phyloP scores from a whole-genome alignment of 2,797 vertebrate genomes.

The Arrhamphus sclerolepis region DNA sequence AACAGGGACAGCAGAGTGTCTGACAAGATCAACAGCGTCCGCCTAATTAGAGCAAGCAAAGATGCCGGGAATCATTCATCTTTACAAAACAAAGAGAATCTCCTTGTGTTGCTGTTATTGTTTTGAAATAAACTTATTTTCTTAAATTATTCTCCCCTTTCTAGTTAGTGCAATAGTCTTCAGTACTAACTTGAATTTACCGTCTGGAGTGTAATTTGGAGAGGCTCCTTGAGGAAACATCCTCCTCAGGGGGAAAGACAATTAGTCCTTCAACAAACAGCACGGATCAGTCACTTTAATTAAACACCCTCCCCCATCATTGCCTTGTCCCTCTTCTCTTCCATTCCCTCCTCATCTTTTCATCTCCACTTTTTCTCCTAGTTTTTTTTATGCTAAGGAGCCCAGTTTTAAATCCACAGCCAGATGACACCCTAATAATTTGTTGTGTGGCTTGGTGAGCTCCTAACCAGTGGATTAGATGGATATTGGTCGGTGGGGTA shows the following conservation, averaged over 20 bases:
- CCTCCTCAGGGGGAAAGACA: conserved; percentile 79
- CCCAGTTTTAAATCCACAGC: conserved; percentile 71
- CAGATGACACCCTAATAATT: conserved; percentile 83
- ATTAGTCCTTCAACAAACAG: conserved; percentile 84
- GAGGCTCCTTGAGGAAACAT: conserved; percentile 71
- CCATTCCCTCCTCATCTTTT: conserved; percentile 43
- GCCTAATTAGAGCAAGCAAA: conserved; percentile 76
- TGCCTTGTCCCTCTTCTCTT: conserved; percentile 58
- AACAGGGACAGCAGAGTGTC: conserved; percentile 55
- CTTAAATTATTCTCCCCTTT: conserved; percentile 51
- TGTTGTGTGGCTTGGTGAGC: conserved; percentile 75
- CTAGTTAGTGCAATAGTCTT: conserved; percentile 54
- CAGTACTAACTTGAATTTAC: conserved; percentile 72
- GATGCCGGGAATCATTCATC: conserved; percentile 40
- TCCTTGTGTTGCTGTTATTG: conserved; percentile 48
- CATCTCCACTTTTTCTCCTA: conserved; percentile 49
- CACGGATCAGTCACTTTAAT: conserved; percentile 83
- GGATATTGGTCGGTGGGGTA: conserved; percentile 77
- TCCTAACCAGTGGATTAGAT: conserved; percentile 83
- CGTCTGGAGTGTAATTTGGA: conserved; percentile 75
- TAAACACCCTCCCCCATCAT: conserved; percentile 78
- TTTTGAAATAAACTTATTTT: conserved; percentile 62
- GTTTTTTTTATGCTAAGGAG: conserved; percentile 53
- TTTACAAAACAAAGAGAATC: conserved; percentile 49
- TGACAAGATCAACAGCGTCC: conserved; percentile 63